phyloP scores from a whole-genome alignment of 2,797 vertebrate species.

The Leptoclinus maculatus region DNA sequence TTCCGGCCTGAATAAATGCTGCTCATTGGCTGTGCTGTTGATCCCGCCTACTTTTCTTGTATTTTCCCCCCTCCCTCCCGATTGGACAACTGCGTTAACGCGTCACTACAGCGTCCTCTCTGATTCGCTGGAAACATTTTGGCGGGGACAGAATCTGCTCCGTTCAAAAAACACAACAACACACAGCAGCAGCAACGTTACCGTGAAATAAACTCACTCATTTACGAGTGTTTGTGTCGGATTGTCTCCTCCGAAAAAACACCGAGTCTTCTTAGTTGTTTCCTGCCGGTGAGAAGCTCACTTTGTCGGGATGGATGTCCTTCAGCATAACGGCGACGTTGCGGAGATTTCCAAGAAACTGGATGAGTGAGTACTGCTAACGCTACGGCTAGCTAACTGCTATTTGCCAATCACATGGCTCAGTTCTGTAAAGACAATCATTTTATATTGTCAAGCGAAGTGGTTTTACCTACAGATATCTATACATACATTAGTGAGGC shows the following conservation, averaged over 20 bases:
- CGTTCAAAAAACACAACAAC: neutral
- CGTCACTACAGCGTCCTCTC: constrained; percentile 19
- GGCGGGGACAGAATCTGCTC: constrained; percentile 28
- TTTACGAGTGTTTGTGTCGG: neutral
- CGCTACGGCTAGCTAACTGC: constrained; percentile 3
- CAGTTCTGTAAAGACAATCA: too few species aligned
- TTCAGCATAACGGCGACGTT: neutral
- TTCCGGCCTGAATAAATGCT: neutral
- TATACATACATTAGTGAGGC: too few species aligned
- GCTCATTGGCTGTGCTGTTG: constrained; percentile 19
- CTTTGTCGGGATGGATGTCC: constrained; percentile 5
- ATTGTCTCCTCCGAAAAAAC: neutral
- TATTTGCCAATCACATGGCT: too few species aligned
- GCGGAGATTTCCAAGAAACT: constrained; percentile 48
- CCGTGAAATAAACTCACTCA: too few species aligned
- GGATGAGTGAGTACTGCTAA: constrained; percentile 57
- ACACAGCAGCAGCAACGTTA: too few species aligned
- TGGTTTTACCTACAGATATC: too few species aligned
- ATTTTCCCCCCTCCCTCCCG: accelerated
- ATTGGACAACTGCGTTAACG: neutral
- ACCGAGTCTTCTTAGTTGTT: too few species aligned
- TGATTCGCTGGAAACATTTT: constrained; percentile 43
- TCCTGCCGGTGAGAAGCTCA: accelerated
- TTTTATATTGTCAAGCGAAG: too few species aligned
- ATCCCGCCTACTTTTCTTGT: neutral